These are phyloP conservation scores for Argopecten irradians DNA, from an alignment of 1,140 invertebrate species.

Conservation along the genomic window DNA sequence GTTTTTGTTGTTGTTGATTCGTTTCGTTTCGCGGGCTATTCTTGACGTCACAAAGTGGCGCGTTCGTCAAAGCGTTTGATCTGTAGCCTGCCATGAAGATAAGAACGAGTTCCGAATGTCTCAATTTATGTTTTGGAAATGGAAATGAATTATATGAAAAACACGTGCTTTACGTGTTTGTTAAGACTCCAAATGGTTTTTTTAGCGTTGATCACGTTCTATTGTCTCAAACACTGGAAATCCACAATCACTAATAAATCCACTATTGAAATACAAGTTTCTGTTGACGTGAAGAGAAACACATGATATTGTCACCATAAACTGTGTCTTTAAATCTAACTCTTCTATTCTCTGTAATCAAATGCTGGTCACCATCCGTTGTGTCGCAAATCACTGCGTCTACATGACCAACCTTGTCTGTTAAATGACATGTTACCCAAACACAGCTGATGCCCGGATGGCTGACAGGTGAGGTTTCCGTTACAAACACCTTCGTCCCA, in stretches of 20 bases:
- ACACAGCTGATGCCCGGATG: too few relatives aligned
- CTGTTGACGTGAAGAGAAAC: too few relatives aligned
- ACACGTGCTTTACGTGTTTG: neutral
- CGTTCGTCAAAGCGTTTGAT: neutral
- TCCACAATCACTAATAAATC: neutral
- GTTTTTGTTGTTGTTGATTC: neutral
- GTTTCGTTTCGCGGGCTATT: neutral
- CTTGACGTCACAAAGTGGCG: neutral
- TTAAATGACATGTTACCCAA: neutral
- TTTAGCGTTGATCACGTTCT: neutral
- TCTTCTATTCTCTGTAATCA: too few relatives aligned
- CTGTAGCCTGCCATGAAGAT: neutral
- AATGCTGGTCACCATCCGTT: neutral
- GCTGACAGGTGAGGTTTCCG: neutral
- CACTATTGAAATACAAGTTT: too few relatives aligned
- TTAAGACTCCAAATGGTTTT: neutral
- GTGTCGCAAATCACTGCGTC: neutral
- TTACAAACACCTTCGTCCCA: neutral
- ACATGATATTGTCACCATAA: too few relatives aligned
- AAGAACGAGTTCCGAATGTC: neutral
- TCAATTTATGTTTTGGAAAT: neutral
- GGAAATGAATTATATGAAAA: neutral
- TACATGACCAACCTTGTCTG: neutral
- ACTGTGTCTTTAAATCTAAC: neutral
- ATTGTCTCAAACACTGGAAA: neutral